A percentile compares a stretch with the other conserved stretches of the same genome.
phyloP scores from a whole-genome alignment of 2,888 invertebrate species.

The Tachina lurida region DNA sequence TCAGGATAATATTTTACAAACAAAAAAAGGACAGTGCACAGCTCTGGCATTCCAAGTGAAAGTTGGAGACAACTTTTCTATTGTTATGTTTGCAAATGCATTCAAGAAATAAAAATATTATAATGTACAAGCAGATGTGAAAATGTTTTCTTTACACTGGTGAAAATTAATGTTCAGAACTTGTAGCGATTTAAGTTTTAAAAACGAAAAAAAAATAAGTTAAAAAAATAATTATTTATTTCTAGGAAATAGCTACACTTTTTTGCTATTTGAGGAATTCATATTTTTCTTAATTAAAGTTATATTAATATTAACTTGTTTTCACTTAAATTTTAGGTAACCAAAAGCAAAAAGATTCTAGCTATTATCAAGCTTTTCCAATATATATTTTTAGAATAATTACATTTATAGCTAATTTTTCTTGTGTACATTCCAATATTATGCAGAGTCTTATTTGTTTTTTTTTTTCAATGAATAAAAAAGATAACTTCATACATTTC shows the following conservation, averaged over 20 bases:
- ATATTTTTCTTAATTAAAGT: neutral
- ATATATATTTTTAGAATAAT: no score
- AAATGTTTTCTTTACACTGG: conserved; percentile 54
- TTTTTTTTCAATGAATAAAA: conserved; percentile 16
- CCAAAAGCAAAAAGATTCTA: no score
- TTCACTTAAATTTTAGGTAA: no score
- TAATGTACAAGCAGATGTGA: conserved; percentile 54
- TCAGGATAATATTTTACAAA: no score
- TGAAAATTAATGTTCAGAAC: conserved; percentile 14
- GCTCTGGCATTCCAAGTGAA: conserved; percentile 48
- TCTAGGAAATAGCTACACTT: neutral
- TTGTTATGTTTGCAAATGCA: conserved; percentile 67
- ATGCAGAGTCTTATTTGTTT: conserved; percentile 7
- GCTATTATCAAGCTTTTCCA: no score
- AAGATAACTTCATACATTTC: conserved; percentile 55
- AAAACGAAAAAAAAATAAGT: neutral
- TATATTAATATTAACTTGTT: no score
- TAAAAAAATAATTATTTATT: no score
- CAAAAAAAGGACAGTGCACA: neutral
- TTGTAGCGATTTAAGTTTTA: neutral
- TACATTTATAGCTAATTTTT: neutral
- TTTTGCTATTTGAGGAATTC: neutral
- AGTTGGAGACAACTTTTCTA: conserved; percentile 61
- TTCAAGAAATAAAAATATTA: conserved; percentile 68
- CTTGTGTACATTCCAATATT: conserved; percentile 21